Conservation (phyloP, 2,797 vertebrate species). For the Oreochromis mossambicus region DNA sequence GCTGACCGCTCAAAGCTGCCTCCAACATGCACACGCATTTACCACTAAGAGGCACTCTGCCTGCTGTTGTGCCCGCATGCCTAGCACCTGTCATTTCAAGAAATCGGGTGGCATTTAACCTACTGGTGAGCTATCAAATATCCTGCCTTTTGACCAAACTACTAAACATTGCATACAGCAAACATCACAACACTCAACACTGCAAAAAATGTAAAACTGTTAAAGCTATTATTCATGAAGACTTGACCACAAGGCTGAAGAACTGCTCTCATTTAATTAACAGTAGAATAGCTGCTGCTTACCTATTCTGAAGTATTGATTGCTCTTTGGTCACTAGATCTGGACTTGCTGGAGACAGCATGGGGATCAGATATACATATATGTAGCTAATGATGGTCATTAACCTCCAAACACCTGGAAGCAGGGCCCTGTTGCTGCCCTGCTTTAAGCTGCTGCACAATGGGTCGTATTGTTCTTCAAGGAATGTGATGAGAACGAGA, state of each 20-base stretch:
- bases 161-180: neutral
- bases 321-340: neutral
- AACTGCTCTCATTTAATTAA: neutral
- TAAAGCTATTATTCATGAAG: neutral
- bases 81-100: neutral
- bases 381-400: conserved; percentile 60
- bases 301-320: neutral
- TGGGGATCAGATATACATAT: conserved; percentile 46
- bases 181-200: neutral
- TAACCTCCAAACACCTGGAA: conserved; percentile 62
- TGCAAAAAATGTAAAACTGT: neutral
- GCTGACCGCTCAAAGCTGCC: conserved; percentile 2
- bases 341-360: conserved; percentile 15
- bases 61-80: neutral
- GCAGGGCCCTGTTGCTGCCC: conserved; percentile 25
- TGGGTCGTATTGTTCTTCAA: conserved; percentile 62
- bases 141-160: neutral
- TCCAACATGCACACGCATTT: neutral
- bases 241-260: neutral
- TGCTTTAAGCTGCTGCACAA: conserved; percentile 53
- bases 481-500: conserved; percentile 29
- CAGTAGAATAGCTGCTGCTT: neutral
- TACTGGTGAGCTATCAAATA: neutral
- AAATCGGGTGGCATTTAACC: neutral
- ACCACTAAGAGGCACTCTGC: neutral